Conservation (phyloP, 2,888 invertebrate species). For the Rhogogaster chlorosoma region DNA sequence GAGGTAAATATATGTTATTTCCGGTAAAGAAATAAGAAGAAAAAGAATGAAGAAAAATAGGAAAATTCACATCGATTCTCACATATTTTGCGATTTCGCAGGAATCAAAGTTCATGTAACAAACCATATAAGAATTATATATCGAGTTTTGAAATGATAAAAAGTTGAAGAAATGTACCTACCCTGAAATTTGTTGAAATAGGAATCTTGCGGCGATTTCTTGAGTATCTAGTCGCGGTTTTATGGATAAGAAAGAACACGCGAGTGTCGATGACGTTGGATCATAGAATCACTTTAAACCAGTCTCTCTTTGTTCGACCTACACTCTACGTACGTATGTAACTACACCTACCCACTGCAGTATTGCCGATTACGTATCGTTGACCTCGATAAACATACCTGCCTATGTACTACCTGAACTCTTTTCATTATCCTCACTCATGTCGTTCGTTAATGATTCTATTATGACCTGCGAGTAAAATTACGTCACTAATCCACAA, state of each 20-base stretch:
- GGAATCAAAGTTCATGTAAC: no score
- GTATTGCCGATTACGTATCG: conserved; percentile 62
- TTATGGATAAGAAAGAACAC: background rate
- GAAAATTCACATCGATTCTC: background rate
- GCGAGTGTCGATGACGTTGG: background rate
- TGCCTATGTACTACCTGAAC: conserved; percentile 33
- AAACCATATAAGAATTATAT: no score
- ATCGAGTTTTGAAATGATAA: no score
- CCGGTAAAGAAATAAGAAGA: background rate
- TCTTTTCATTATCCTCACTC: conserved; percentile 53
- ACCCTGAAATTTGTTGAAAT: no score
- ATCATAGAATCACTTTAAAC: conserved; percentile 44
- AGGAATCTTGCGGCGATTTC: no score
- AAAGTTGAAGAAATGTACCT: no score
- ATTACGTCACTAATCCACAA: background rate
- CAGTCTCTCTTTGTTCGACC: conserved; percentile 45
- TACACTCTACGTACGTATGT: conserved; percentile 49
- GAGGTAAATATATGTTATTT: background rate
- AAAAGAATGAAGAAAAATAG: background rate
- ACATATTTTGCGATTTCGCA: no score
- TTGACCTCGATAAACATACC: conserved; percentile 63
- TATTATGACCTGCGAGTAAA: background rate
- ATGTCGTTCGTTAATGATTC: background rate
- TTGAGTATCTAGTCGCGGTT: background rate
- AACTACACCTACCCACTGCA: conserved; percentile 19